These are phyloP conservation scores for Nyctalus aviator DNA, from an alignment of 2,797 vertebrate genomes.

Conservation along the genomic window DNA sequence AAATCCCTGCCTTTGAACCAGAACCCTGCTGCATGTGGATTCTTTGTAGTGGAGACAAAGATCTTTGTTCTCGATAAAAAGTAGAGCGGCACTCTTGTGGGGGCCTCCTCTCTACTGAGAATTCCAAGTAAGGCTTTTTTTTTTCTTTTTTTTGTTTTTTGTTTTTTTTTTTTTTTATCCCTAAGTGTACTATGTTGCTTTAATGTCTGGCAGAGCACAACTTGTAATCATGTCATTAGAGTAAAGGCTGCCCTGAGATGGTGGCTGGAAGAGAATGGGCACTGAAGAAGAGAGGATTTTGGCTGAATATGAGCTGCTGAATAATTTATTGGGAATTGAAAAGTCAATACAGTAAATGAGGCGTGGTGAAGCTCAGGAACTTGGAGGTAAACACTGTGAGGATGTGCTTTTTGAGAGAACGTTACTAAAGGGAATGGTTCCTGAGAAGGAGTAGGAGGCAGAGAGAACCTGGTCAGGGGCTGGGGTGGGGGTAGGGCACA, in stretches of 20 bases:
- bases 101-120: constrained; percentile 54
- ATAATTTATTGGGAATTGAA: constrained; percentile 81
- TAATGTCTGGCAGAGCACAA: constrained; percentile 67
- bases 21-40: background rate
- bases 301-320: constrained; percentile 79
- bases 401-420: constrained; percentile 60
- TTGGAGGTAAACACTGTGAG: constrained; percentile 47
- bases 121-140: constrained; percentile 47
- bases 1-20: constrained; percentile 19
- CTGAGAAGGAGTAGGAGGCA: background rate
- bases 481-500: no score
- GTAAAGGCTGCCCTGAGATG: constrained; percentile 65
- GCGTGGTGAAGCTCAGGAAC: constrained; percentile 57
- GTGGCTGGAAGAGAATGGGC: constrained; percentile 59
- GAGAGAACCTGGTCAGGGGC: background rate
- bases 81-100: background rate
- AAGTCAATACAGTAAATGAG: constrained; percentile 80
- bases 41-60: constrained; percentile 25
- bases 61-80: constrained; percentile 45
- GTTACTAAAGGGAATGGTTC: background rate
- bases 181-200: background rate
- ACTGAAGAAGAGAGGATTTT: constrained; percentile 66
- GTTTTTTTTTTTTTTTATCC: background rate
- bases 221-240: constrained; percentile 70
- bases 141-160: background rate